Evolutionary conservation across 2,797 vertebrate species (phyloP).

Genomic region (Arnoldichthys spilopterus): DNA sequence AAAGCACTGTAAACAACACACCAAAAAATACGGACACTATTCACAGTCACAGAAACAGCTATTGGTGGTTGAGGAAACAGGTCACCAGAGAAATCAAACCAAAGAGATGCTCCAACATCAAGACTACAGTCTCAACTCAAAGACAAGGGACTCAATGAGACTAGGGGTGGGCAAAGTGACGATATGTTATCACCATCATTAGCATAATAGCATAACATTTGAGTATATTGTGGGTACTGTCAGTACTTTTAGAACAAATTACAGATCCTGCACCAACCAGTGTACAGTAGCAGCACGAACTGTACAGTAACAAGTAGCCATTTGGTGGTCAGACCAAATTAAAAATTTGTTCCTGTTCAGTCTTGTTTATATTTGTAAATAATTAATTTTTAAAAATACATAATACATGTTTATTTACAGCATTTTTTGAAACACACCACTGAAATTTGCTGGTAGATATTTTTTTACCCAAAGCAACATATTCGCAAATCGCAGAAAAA

Average conservation of each 20-base stretch:
- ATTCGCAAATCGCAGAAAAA: background rate
- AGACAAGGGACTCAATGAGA: background rate
- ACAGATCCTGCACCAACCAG: background rate
- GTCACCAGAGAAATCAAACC: constrained; percentile 83
- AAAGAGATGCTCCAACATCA: constrained; percentile 31
- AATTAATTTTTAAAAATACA: too few relatives aligned
- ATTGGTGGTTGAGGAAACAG: constrained; percentile 88
- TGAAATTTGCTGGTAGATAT: too few relatives aligned
- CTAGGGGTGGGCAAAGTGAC: background rate
- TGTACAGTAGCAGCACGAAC: too few relatives aligned
- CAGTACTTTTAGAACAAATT: background rate
- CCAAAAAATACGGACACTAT: constrained; percentile 28
- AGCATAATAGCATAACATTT: background rate
- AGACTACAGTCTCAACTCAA: background rate
- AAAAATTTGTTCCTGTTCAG: too few relatives aligned
- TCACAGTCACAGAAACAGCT: constrained; percentile 60
- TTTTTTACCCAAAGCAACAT: background rate
- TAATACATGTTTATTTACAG: too few relatives aligned
- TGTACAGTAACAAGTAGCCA: too few relatives aligned
- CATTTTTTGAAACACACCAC: too few relatives aligned
- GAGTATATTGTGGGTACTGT: background rate
- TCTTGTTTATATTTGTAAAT: too few relatives aligned
- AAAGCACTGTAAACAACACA: background rate
- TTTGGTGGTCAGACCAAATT: background rate
- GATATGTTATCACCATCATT: background rate